These are phyloP conservation scores for Eupelmus urozonus DNA, from an alignment of 2,888 invertebrate species.

Conservation along the genomic window DNA sequence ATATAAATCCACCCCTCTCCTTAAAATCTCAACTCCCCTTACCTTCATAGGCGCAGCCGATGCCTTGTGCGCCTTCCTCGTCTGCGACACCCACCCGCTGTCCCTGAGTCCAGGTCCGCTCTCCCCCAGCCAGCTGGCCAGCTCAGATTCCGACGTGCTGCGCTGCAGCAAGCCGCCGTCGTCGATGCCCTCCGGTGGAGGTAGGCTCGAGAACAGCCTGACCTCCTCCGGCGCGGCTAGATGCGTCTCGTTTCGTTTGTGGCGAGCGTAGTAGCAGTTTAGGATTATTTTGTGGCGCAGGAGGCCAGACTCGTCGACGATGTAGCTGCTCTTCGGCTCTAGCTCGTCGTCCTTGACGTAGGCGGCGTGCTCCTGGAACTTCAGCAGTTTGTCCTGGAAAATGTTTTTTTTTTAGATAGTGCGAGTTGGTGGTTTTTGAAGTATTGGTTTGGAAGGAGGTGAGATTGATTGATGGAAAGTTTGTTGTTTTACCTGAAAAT, in stretches of 20 bases:
- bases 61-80: conserved; percentile 68
- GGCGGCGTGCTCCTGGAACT: conserved; percentile 66
- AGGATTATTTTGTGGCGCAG: conserved; percentile 69
- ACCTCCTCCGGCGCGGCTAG: conserved; percentile 64
- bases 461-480: too few species aligned
- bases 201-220: conserved; percentile 67
- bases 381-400: conserved; percentile 67
- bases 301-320: conserved; percentile 70
- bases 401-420: not conserved
- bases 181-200: conserved; percentile 61
- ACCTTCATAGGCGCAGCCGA: conserved; percentile 69
- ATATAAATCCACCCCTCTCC: too few species aligned
- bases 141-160: conserved; percentile 44
- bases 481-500: conserved; percentile 71
- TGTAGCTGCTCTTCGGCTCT: conserved; percentile 61
- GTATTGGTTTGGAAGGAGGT: too few species aligned
- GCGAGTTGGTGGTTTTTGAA: too few species aligned
- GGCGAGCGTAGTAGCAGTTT: conserved; percentile 67
- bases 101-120: conserved; percentile 69
- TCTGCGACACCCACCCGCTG: conserved; percentile 70
- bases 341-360: conserved; percentile 4
- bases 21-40: too few species aligned
- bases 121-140: conserved; percentile 65
- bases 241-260: conserved; percentile 49
- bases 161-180: conserved; percentile 36